Base-by-base conservation (phyloP, 1,140 invertebrate genomes). In the Caenorhabditis briggsae region DNA sequence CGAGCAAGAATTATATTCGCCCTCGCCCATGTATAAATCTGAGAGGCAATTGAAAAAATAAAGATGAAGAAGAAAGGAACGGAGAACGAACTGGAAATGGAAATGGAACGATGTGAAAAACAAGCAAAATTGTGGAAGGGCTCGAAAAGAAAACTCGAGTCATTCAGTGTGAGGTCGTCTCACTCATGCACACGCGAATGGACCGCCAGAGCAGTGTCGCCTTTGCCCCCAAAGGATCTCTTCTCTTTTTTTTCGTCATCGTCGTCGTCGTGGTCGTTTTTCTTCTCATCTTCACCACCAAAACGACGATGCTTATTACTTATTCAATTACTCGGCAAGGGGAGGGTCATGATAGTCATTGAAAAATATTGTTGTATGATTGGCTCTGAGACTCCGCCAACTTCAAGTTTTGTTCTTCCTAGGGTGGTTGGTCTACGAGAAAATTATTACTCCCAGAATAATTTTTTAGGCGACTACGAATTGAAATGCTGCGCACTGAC, bases 281-380 rank as follows among this genome's bases (percentile, higher is more conserved):
- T 78, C n/a, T 78, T 50, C 70, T 25, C 46, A 41, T 70, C 64
- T 46, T 48, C 43, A 20, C 11, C 64, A 50, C 70, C 70, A 78
- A 78, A 78, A 78, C 70, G 18, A 78, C 70, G 70, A 78, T 78
- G 70, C 70, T 78, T 46, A 78, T 78, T 78, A 78, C 70, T 78
- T 78, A 78, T 78, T 78, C 70, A 78, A 78, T 78, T 78, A 78
- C 70, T 78, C 70, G 46, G 46, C 20, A n/a, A 43, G 46, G 33
- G 46, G 70, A 78, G 70, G 43, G 46, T 50, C 70, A 78, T 78
- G 70, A 78, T 78, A 78, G 18, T 50, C 53, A 78, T 78, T 78
- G 70, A 78, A 78, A 78, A 78, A 78, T 50, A 50, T 23, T 78
- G 70, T 46, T 50, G 46, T 46, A 50, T 78, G 70, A 78, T 78